Evolutionary conservation across 1,140 invertebrate species (phyloP).

Genomic region (Trichomalopsis sarcophagae): DNA sequence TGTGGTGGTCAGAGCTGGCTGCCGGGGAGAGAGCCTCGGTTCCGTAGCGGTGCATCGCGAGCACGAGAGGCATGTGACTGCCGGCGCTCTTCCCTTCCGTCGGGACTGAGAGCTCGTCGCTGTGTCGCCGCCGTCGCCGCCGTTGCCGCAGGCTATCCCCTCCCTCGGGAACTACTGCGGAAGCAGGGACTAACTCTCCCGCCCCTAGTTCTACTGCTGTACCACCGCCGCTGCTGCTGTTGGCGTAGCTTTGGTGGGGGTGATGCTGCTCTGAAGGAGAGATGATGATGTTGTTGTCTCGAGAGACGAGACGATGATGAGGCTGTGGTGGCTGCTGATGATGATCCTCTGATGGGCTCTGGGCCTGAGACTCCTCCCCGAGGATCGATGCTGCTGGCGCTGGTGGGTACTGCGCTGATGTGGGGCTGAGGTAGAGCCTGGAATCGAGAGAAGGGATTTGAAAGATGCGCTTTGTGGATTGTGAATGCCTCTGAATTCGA

Average conservation of each 20-base stretch:
- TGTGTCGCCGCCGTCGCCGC: slow-evolving; percentile 33
- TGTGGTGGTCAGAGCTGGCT: slow-evolving; percentile 29
- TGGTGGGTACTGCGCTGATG: too few relatives aligned
- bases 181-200: slow-evolving; percentile 63
- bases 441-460: too few relatives aligned
- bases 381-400: not conserved
- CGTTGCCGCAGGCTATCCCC: slow-evolving; percentile 67
- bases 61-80: slow-evolving; percentile 70
- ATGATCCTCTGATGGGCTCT: not conserved
- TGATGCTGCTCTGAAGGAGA: slow-evolving; percentile 23
- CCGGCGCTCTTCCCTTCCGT: slow-evolving; percentile 62
- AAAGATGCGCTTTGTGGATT: too few relatives aligned
- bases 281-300: too few relatives aligned
- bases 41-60: slow-evolving; percentile 71
- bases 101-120: slow-evolving; percentile 53
- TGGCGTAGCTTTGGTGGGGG: slow-evolving; percentile 55
- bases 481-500: too few relatives aligned
- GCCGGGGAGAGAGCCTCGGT: slow-evolving; percentile 67
- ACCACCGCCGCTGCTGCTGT: slow-evolving; percentile 50
- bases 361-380: not conserved
- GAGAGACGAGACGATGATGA: too few relatives aligned
- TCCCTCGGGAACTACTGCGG: slow-evolving; percentile 63
- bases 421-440: too few relatives aligned
- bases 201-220: slow-evolving; percentile 57
- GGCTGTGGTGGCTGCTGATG: too few relatives aligned